Evolutionary conservation across 2,113 vertebrate genomes (phyloP).

Genomic region (Egretta garzetta): DNA sequence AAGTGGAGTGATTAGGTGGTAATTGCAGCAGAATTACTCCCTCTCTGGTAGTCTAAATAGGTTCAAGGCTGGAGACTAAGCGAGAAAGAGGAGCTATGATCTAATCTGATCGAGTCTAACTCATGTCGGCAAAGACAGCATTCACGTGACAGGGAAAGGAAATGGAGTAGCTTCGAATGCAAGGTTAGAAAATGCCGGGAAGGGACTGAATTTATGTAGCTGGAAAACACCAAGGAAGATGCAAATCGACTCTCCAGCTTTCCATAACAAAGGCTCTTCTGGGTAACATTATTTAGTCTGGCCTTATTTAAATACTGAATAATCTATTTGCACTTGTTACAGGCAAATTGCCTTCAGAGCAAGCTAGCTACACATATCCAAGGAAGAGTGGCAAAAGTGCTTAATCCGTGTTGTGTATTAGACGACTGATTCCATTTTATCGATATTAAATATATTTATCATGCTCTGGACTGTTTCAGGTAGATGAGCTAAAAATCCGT

Average conservation of each 20-base stretch:
- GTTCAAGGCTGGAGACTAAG: neutral
- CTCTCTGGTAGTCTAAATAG: neutral
- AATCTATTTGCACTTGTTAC: neutral
- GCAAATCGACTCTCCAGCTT: neutral
- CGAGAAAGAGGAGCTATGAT: neutral
- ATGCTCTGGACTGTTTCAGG: neutral
- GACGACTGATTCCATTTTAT: neutral
- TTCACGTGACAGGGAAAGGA: neutral
- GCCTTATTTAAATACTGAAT: neutral
- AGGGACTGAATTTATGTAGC: neutral
- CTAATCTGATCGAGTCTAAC: fast-evolving
- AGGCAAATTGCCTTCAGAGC: neutral
- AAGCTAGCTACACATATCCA: neutral
- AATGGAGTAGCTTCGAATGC: fast-evolving
- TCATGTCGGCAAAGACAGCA: fast-evolving
- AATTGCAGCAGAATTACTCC: neutral
- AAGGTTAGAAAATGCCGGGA: neutral
- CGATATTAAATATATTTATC: neutral
- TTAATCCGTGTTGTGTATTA: neutral
- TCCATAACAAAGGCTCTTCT: neutral
- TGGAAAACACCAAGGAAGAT: neutral
- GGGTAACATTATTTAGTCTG: neutral
- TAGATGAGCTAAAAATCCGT: neutral
- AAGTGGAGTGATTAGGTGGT: neutral
- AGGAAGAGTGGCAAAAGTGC: neutral